phyloP scores from a whole-genome alignment of 2,113 vertebrate genomes.

The Probosciger aterrimus region DNA sequence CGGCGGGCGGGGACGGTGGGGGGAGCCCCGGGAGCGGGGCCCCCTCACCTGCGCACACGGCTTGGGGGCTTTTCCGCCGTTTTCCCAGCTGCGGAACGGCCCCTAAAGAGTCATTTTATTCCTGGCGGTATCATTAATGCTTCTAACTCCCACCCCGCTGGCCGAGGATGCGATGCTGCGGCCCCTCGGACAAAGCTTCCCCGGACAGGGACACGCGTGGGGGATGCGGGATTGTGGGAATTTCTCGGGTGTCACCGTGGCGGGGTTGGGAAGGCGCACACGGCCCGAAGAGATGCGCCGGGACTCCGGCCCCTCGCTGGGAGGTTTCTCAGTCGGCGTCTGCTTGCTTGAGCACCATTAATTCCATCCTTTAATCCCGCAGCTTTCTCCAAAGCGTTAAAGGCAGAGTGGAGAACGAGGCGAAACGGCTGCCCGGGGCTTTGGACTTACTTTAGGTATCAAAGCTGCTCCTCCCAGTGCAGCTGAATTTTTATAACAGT shows the following conservation, averaged over 20 bases:
- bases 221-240: neutral
- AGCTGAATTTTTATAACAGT: neutral
- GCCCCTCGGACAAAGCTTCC: neutral
- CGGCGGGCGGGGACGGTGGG: neutral
- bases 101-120: neutral
- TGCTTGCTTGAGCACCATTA: neutral
- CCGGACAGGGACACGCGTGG: neutral
- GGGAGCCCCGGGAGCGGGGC: neutral
- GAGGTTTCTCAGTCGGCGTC: no score
- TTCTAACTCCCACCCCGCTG: neutral
- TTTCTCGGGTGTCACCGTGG: neutral
- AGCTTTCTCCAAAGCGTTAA: neutral
- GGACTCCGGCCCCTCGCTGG: neutral
- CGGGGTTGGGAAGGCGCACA: neutral
- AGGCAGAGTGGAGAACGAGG: neutral
- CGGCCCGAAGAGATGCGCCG: neutral
- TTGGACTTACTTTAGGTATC: neutral
- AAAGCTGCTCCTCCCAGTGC: conserved; percentile 13
- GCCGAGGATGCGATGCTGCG: neutral
- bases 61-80: neutral
- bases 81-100: neutral
- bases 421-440: neutral
- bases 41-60: neutral
- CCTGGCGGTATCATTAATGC: rapidly evolving
- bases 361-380: neutral